Percentiles rank a stretch among this genome's conserved stretches.
Evolutionary conservation across 2,797 vertebrate species (phyloP).

Genomic region (Rhinoraja longicauda): DNA sequence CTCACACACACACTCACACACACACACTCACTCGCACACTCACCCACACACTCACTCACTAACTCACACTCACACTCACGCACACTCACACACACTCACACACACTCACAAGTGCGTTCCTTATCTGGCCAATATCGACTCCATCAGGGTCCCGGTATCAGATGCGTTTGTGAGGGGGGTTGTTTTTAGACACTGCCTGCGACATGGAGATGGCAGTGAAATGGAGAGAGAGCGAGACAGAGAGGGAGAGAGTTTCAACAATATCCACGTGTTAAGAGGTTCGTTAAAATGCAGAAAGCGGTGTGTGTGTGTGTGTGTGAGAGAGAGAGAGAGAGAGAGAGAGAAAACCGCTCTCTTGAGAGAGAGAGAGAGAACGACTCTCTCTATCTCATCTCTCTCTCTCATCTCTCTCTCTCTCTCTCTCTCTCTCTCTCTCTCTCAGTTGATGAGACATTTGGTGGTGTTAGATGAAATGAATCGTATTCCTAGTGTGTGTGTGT

Average conservation of each 20-base stretch:
- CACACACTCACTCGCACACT: too few relatives aligned
- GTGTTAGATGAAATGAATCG: too few relatives aligned
- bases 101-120: background rate
- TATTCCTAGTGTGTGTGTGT: too few relatives aligned
- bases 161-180: background rate
- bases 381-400: too few relatives aligned
- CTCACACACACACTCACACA: too few relatives aligned
- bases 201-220: background rate
- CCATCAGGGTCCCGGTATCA: background rate
- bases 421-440: too few relatives aligned
- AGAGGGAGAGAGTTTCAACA: background rate
- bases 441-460: too few relatives aligned
- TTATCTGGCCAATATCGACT: background rate
- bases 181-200: background rate
- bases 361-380: too few relatives aligned
- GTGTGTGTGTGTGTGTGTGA: constrained; percentile 43
- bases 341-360: too few relatives aligned
- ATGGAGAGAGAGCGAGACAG: background rate
- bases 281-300: constrained; percentile 49
- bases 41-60: background rate
- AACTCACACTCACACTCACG: too few relatives aligned
- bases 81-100: too few relatives aligned
- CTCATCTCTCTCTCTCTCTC: background rate
- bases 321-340: too few relatives aligned
- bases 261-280: constrained; percentile 53